Conservation (phyloP, 2,113 vertebrate species). For the Nansenia antarctica region DNA sequence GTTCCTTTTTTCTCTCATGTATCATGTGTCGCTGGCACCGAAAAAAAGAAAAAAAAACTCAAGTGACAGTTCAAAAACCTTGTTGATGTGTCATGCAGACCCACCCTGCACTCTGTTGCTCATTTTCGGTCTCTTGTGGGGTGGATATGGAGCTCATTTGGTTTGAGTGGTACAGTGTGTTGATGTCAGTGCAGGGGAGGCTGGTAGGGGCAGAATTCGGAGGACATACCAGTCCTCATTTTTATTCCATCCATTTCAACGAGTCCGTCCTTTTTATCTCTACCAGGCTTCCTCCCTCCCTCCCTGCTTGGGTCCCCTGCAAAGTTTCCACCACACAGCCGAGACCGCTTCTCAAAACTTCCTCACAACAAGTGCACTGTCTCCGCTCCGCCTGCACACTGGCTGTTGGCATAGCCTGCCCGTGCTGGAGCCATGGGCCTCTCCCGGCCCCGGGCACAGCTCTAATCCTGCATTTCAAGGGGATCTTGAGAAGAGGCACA, state of each 20-base stretch:
- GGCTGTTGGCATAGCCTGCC: conserved; percentile 52
- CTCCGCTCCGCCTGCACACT: conserved; percentile 18
- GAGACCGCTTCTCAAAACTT: conserved; percentile 27
- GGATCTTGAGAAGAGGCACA: conserved; percentile 60
- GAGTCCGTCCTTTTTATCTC: no score
- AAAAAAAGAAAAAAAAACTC: no score
- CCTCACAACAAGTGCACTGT: conserved; percentile 32
- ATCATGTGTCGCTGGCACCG: conserved; percentile 46
- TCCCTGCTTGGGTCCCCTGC: conserved; percentile 20
- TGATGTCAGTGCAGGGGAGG: conserved; percentile 41
- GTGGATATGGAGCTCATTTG: conserved; percentile 42
- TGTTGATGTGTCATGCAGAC: not conserved
- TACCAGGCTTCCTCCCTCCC: no score
- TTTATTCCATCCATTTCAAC: no score
- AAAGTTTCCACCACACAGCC: conserved; percentile 34
- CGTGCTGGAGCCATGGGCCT: conserved; percentile 57
- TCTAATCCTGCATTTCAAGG: conserved; percentile 71
- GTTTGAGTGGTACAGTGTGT: conserved; percentile 32
- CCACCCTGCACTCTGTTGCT: conserved; percentile 30
- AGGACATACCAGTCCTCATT: no score
- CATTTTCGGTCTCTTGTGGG: conserved; percentile 17
- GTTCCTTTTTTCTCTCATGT: not conserved
- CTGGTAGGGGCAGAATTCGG: no score
- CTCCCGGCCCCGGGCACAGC: conserved; percentile 53
- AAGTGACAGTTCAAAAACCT: conserved; percentile 36